Evolutionary conservation across 2,797 vertebrate species (phyloP).

Genomic region (Platalea minor): DNA sequence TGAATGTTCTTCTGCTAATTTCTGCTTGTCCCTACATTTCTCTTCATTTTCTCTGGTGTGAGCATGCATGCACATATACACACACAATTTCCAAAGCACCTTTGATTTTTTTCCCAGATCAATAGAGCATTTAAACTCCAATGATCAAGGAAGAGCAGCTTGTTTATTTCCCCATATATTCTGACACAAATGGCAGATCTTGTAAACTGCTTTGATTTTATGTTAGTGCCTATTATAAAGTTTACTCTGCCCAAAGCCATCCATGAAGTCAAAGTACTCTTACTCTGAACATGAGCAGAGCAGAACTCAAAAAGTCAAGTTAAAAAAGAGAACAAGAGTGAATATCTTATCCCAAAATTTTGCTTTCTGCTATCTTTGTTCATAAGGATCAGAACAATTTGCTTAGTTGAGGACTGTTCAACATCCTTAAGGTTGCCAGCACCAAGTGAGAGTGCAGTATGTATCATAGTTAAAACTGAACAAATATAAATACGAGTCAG

Average conservation of each 20-base stretch:
- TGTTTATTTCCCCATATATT: slow-evolving; percentile 57
- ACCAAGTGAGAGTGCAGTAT: background rate
- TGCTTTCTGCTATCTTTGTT: background rate
- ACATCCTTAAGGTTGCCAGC: background rate
- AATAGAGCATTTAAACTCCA: slow-evolving; percentile 67
- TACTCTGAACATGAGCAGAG: background rate
- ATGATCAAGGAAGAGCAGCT: slow-evolving; percentile 58
- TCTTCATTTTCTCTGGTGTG: background rate
- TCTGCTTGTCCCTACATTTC: background rate
- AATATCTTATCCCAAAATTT: background rate
- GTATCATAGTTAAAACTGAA: background rate
- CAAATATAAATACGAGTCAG: background rate
- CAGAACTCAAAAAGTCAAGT: background rate
- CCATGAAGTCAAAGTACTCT: slow-evolving; percentile 33
- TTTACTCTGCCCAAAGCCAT: slow-evolving; percentile 49
- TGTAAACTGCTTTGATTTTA: slow-evolving; percentile 53
- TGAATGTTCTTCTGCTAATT: slow-evolving; percentile 3
- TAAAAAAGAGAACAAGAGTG: background rate
- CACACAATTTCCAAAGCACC: slow-evolving; percentile 29
- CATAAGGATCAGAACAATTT: background rate
- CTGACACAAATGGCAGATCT: slow-evolving; percentile 40
- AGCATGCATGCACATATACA: slow-evolving; percentile 17
- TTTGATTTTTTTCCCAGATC: slow-evolving; percentile 57
- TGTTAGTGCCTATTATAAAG: slow-evolving; percentile 50
- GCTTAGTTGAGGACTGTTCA: background rate